phyloP scores from a whole-genome alignment of 2,888 invertebrate species.

The Dolomedes plantarius region DNA sequence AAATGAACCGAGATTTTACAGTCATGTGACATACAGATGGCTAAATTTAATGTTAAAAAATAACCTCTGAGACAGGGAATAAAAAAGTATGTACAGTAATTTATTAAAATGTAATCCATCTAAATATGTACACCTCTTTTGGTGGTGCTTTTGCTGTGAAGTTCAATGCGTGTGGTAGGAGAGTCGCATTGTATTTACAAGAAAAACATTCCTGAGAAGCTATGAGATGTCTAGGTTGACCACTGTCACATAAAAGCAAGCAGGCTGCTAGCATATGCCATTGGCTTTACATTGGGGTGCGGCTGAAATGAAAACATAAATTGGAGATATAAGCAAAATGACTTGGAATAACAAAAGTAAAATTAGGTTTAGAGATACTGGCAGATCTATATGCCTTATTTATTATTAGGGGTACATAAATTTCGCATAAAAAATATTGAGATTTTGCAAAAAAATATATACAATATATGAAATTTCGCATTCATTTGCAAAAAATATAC shows the following conservation, averaged over 20 bases:
- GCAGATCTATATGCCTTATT: too few relatives aligned
- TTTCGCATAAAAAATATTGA: too few relatives aligned
- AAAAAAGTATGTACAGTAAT: conserved; percentile 64
- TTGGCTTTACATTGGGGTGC: conserved; percentile 97
- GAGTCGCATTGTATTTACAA: conserved; percentile 39
- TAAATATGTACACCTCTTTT: conserved; percentile 56
- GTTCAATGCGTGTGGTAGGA: conserved; percentile 40
- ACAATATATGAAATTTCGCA: too few relatives aligned
- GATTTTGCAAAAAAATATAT: too few relatives aligned
- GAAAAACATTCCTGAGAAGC: conserved; percentile 60
- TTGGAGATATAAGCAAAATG: too few relatives aligned
- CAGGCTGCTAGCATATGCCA: conserved; percentile 90
- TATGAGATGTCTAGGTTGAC: conserved; percentile 53
- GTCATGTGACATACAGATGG: too few relatives aligned
- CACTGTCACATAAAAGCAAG: conserved; percentile 74
- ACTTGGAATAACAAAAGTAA: too few relatives aligned
- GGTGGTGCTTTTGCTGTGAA: conserved; percentile 22
- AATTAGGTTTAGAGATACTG: too few relatives aligned
- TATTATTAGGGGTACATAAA: too few relatives aligned
- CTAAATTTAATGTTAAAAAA: too few relatives aligned
- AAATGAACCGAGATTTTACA: too few relatives aligned
- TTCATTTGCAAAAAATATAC: too few relatives aligned
- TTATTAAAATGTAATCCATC: conserved; percentile 67
- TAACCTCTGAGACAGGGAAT: neutral
- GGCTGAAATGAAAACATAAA: conserved; percentile 82